Conservation (phyloP, 1,140 invertebrate species). For the Megalopta genalis region DNA sequence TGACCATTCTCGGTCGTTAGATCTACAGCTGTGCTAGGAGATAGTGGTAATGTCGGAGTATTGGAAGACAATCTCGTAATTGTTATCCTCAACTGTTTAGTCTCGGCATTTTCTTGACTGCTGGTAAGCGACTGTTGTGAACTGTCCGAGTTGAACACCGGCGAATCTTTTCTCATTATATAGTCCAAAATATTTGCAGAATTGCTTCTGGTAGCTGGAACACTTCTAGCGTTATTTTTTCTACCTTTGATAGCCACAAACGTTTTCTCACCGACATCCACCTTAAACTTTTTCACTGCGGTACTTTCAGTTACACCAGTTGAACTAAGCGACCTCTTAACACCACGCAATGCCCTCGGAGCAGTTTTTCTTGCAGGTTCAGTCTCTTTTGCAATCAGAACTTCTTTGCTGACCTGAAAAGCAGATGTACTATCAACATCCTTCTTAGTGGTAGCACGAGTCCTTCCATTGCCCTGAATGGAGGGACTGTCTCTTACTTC, state of each 20-base stretch:
- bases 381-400: not conserved
- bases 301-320: not conserved
- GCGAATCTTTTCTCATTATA: not conserved
- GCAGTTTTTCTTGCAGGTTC: not conserved
- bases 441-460: slow-evolving; percentile 8
- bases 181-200: slow-evolving; percentile 12
- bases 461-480: slow-evolving; percentile 6
- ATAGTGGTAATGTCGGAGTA: not conserved
- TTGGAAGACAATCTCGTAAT: not conserved
- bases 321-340: slow-evolving; percentile 9
- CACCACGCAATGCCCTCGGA: not conserved
- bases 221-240: not conserved
- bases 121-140: not conserved
- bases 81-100: slow-evolving; percentile 8
- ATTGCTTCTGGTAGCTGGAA: too few species aligned
- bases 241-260: not conserved
- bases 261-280: not conserved
- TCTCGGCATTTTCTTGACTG: not conserved
- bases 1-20: not conserved
- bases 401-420: slow-evolving; percentile 31
- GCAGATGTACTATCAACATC: slow-evolving; percentile 16
- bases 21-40: not conserved
- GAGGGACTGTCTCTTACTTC: not conserved
- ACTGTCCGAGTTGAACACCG: not conserved
- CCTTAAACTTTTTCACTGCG: slow-evolving; percentile 16